Conservation (phyloP, 2,797 vertebrate genomes). For the Acanthurus lineatus region DNA sequence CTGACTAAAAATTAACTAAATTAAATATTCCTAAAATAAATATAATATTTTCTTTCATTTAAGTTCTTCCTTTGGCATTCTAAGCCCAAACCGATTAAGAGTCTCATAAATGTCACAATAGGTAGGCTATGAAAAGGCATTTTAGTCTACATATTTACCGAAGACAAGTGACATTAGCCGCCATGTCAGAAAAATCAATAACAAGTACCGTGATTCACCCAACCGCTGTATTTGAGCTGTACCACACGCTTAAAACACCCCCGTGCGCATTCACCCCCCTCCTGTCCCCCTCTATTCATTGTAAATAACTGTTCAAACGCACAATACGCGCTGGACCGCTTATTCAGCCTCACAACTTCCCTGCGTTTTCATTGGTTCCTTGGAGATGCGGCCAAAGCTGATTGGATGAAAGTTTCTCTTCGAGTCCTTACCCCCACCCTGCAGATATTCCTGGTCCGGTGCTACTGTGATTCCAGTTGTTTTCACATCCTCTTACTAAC, state of each 20-base stretch:
- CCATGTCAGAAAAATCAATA: conserved; percentile 61
- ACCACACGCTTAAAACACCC: conserved; percentile 20
- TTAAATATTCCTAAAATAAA: neutral
- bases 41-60: neutral
- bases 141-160: neutral
- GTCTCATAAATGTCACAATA: neutral
- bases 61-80: neutral
- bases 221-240: conserved; percentile 46
- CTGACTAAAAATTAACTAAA: neutral
- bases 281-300: conserved; percentile 57
- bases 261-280: conserved; percentile 15
- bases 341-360: conserved; percentile 75
- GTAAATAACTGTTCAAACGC: conserved; percentile 80
- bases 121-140: conserved; percentile 28
- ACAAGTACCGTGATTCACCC: conserved; percentile 47
- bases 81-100: neutral
- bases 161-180: conserved; percentile 46
- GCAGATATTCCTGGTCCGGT: conserved; percentile 76
- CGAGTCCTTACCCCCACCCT: conserved; percentile 64
- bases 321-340: conserved; percentile 78
- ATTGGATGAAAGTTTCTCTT: conserved; percentile 84
- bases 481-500: conserved; percentile 73
- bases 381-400: conserved; percentile 68
- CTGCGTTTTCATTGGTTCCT: conserved; percentile 77
- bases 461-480: conserved; percentile 82